phyloP scores from a whole-genome alignment of 2,888 invertebrate genomes.

The Autographa gamma region DNA sequence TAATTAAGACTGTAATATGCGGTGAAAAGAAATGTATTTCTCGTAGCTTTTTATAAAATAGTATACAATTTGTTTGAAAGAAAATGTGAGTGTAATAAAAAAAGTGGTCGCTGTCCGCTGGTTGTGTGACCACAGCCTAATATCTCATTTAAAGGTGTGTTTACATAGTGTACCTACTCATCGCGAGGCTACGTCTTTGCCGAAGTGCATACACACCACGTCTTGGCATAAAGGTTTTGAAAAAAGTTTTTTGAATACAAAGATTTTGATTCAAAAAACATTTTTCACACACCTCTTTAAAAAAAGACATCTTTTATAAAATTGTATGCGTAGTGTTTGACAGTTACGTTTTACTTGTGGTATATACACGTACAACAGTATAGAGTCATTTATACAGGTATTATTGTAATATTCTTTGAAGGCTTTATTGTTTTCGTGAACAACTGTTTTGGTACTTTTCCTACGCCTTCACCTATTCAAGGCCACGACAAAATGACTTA shows the following conservation, averaged over 20 bases:
- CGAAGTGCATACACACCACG: slow-evolving; percentile 74
- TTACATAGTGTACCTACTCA: slow-evolving; percentile 77
- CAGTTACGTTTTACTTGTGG: slow-evolving; percentile 24
- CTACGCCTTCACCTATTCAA: slow-evolving; percentile 32
- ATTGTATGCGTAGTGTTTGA: slow-evolving; percentile 51
- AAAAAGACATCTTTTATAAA: slow-evolving; percentile 54
- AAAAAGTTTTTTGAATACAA: slow-evolving; percentile 60
- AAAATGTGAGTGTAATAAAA: background rate
- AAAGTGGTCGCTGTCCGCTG: slow-evolving; percentile 42
- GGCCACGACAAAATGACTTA: slow-evolving; percentile 39
- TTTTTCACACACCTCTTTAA: slow-evolving; percentile 34
- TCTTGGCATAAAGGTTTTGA: slow-evolving; percentile 70
- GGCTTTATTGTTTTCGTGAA: slow-evolving; percentile 37
- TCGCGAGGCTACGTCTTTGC: slow-evolving; percentile 72
- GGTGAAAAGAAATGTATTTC: slow-evolving; percentile 41
- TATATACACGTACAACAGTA: slow-evolving; percentile 19
- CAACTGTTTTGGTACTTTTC: slow-evolving; percentile 38
- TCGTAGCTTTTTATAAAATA: slow-evolving; percentile 25
- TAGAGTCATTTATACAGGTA: slow-evolving; percentile 22
- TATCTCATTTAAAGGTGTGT: slow-evolving; percentile 81
- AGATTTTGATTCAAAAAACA: slow-evolving; percentile 34
- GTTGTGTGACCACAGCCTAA: slow-evolving; percentile 55
- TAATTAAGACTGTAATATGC: slow-evolving; percentile 57
- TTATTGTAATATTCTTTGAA: slow-evolving; percentile 5
- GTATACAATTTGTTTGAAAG: slow-evolving; percentile 5